Evolutionary conservation across 2,113 vertebrate species (phyloP).

Genomic region (Hystrix cristata): DNA sequence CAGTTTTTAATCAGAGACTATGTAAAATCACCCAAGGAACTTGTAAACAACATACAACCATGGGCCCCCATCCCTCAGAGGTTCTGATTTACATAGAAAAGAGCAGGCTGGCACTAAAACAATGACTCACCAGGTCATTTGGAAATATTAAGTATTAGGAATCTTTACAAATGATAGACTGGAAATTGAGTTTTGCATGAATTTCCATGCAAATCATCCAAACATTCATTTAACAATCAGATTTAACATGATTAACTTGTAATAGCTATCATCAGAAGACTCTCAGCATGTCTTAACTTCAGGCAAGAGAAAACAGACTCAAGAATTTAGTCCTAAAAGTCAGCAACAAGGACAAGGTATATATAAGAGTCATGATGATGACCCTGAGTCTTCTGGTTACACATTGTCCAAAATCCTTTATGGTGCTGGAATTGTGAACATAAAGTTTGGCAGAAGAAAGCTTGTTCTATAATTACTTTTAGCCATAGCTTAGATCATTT

Average conservation of each 20-base stretch:
- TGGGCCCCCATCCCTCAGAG: neutral
- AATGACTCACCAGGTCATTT: neutral
- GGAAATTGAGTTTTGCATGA: neutral
- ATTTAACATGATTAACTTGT: neutral
- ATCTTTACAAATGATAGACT: neutral
- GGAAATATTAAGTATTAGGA: slow-evolving; percentile 27
- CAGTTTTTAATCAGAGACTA: neutral
- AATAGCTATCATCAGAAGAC: neutral
- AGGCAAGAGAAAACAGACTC: neutral
- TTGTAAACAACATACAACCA: neutral
- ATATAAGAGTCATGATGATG: neutral
- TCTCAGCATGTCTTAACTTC: neutral
- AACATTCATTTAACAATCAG: neutral
- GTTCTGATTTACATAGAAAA: slow-evolving; percentile 36
- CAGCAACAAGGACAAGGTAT: neutral
- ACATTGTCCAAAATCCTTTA: neutral
- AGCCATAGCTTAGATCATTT: neutral
- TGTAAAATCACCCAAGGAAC: slow-evolving; percentile 16
- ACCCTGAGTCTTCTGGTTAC: neutral
- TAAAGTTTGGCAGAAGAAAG: neutral
- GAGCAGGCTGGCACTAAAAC: neutral
- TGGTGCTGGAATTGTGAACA: neutral
- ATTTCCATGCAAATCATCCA: neutral
- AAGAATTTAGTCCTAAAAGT: neutral
- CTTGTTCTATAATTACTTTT: neutral